Evolutionary conservation across 2,888 invertebrate genomes (phyloP), one percentile per base, ranked within the genome.

Genomic region (Byasa hedistus): DNA sequence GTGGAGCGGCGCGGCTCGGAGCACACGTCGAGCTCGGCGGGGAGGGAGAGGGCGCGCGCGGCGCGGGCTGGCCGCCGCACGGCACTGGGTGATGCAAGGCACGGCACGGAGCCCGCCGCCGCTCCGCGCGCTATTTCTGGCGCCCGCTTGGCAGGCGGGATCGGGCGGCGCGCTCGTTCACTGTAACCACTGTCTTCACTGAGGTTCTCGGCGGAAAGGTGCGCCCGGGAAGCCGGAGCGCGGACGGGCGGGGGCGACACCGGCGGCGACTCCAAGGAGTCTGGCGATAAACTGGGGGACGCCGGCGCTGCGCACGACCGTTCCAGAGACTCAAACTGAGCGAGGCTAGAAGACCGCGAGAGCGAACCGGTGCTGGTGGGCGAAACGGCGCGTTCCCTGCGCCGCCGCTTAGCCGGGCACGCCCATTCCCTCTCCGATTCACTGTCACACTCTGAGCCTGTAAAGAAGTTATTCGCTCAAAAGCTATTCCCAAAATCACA

Each of bases 311-410:
- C 89, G 76, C 91, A 91, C 58, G 91, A 90, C 51, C 91, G 93
- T 82, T 97, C 97, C 69, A 97, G 89, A 5, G 95, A 96, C 87
- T 97, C 97, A 85, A 97, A 97, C 85, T 96, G 96, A 70, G 97
- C 93, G 70, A 97, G 91, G 74, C 96, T 96, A 72, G 96, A 96
- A 69, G 96, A 96, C 72, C 96, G 94, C 75, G 96, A 96, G 19
- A 95, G 91, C 59, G 95, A 95, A 80, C 87, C 82, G 78, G 89
- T 71, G 86, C 88, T 90, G 80, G 82, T 73, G 69, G 87, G 89
- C 70, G 91, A 90, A 66, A 79, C 68, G 70, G 85, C 87, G 70
- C 87, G 87, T 77, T 95, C 94, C 77, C 95, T 94, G 69, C 95
- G 93, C 68, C 95, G 92, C 63, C 95, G 92, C 85, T 96, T 95